Evolutionary conservation across 2,797 vertebrate species (phyloP).

Genomic region (Pristis pectinata): DNA sequence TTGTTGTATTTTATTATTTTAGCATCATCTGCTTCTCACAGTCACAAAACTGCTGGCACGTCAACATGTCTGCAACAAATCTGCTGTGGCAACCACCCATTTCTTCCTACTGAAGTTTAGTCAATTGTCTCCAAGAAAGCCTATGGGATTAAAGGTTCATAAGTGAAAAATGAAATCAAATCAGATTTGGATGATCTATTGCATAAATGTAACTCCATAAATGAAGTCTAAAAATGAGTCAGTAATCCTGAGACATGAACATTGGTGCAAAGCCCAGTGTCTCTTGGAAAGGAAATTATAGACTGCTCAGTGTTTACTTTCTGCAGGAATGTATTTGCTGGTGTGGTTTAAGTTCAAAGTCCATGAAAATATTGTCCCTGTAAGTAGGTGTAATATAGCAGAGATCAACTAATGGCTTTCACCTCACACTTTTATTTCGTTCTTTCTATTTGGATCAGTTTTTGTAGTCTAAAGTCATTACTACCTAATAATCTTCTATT

Average conservation of each 20-base stretch:
- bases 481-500: neutral
- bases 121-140: constrained; percentile 13
- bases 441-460: neutral
- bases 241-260: neutral
- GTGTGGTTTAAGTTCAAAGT: constrained; percentile 10
- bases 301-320: constrained; percentile 17
- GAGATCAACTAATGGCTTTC: neutral
- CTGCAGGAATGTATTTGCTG: neutral
- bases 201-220: constrained; percentile 2
- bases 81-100: constrained; percentile 32
- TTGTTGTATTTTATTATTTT: neutral
- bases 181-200: constrained; percentile 30
- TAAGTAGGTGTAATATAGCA: neutral
- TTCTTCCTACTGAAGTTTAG: neutral
- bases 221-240: neutral
- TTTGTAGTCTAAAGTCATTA: constrained; percentile 18
- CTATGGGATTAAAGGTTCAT: neutral
- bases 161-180: constrained; percentile 29
- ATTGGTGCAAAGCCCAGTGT: neutral
- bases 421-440: neutral
- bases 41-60: neutral
- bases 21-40: neutral
- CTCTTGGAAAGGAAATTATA: constrained; percentile 12
- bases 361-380: constrained; percentile 11
- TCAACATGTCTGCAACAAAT: constrained; percentile 9